A percentile compares a stretch with the other conserved stretches of the same genome.
Conservation (phyloP, 2,797 vertebrate genomes). For the Knipowitschia caucasica region DNA sequence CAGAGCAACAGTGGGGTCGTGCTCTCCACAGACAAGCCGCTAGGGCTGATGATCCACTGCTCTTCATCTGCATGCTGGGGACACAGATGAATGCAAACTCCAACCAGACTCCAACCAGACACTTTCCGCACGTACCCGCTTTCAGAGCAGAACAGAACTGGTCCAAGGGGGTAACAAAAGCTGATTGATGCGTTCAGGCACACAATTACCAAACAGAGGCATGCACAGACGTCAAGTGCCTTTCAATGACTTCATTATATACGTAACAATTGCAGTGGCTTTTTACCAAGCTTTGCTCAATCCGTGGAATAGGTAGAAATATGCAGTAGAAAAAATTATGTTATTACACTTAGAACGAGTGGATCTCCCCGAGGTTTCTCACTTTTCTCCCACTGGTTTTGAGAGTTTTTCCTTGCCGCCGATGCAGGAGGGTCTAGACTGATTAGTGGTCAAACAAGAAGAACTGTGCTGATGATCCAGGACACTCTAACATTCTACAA, state of each 20-base stretch:
- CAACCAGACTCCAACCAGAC: no score
- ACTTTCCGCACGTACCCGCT: slow-evolving; percentile 12
- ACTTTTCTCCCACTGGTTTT: no score
- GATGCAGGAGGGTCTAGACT: no score
- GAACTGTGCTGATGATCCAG: no score
- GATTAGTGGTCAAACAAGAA: no score
- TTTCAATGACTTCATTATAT: slow-evolving; percentile 1
- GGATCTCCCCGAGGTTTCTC: no score
- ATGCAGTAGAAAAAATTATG: no score
- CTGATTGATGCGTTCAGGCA: slow-evolving; percentile 30
- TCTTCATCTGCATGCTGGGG: slow-evolving; percentile 46
- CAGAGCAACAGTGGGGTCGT: slow-evolving; percentile 57
- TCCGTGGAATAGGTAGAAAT: not conserved
- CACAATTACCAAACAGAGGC: slow-evolving; percentile 18
- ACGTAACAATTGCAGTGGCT: not conserved
- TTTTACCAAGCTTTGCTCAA: not conserved
- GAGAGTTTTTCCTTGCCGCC: no score
- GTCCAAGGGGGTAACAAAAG: slow-evolving; percentile 8
- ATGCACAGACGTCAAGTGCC: not conserved
- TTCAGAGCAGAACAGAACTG: not conserved
- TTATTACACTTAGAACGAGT: no score
- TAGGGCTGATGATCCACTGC: slow-evolving; percentile 41
- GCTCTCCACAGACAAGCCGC: slow-evolving; percentile 47
- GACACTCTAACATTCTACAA: no score
- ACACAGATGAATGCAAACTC: slow-evolving; percentile 32